Conservation (phyloP, 2,888 invertebrate genomes). For the Anaspis maculata region DNA sequence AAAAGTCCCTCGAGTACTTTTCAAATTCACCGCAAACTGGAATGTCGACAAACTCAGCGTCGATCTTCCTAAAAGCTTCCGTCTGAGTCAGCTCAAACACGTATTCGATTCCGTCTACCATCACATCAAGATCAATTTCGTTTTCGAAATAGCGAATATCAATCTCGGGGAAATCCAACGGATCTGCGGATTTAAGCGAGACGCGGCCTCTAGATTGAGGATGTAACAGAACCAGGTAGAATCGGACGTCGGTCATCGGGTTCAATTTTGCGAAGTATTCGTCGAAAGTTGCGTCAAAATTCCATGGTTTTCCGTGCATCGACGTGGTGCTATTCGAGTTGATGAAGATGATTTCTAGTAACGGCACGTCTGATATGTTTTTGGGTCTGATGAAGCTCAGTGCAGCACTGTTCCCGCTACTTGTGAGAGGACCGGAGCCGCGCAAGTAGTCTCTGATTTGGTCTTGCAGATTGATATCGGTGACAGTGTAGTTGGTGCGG, state of each 20-base stretch:
- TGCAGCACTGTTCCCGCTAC: background rate
- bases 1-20: conserved; percentile 41
- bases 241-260: conserved; percentile 11
- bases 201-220: conserved; percentile 28
- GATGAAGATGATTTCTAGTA: conserved; percentile 4
- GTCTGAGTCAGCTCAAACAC: conserved; percentile 35
- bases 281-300: background rate
- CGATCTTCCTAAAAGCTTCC: conserved; percentile 50
- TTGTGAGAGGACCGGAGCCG: conserved; percentile 19
- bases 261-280: conserved; percentile 7
- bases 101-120: conserved; percentile 49
- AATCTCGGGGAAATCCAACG: conserved; percentile 28
- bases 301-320: background rate
- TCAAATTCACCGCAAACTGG: conserved; percentile 42
- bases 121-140: conserved; percentile 52
- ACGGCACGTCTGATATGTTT: background rate
- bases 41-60: conserved; percentile 46
- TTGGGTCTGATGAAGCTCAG: conserved; percentile 1
- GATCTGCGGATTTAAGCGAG: conserved; percentile 24
- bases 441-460: conserved; percentile 17
- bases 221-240: conserved; percentile 21
- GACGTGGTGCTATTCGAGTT: background rate
- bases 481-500: conserved; percentile 7
- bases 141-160: conserved; percentile 24
- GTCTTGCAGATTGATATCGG: conserved; percentile 4